Evolutionary conservation across 2,113 vertebrate genomes (phyloP).

Genomic region (Martes martes): DNA sequence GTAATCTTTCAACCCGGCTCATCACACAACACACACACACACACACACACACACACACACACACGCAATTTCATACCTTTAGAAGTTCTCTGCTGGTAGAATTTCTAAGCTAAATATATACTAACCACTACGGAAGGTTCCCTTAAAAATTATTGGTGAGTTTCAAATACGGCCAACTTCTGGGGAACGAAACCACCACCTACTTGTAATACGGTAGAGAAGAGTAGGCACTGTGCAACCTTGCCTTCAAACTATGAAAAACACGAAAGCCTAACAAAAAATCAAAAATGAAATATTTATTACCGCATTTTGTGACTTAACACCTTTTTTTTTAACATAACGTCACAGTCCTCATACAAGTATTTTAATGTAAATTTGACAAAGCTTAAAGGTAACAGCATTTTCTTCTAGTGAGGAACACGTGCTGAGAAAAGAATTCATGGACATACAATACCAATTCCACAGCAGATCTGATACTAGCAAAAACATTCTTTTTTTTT

Average conservation of each 20-base stretch:
- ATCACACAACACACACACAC: neutral
- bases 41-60: neutral
- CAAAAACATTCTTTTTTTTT: constrained; percentile 99
- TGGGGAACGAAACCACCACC: neutral
- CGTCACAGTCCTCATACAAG: constrained; percentile 99
- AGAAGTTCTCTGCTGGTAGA: constrained; percentile 53
- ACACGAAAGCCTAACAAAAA: constrained; percentile 98
- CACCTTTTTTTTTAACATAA: constrained; percentile 99
- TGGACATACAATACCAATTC: constrained; percentile 99
- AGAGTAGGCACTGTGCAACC: neutral
- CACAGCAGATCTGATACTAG: constrained; percentile 99
- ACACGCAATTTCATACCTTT: constrained; percentile 42
- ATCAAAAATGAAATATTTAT: constrained; percentile 99
- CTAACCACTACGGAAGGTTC: neutral
- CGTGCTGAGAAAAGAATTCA: constrained; percentile 99
- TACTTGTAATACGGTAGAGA: neutral
- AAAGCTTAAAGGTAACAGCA: constrained; percentile 99
- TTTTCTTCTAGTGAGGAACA: constrained; percentile 99
- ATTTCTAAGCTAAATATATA: constrained; percentile 23
- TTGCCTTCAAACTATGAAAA: constrained; percentile 83
- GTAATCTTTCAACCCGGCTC: neutral
- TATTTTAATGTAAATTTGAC: constrained; percentile 99
- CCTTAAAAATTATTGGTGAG: constrained; percentile 1
- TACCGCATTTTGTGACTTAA: constrained; percentile 99
- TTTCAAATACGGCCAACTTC: constrained; percentile 24